Evolutionary conservation across 2,888 invertebrate species (phyloP).

Genomic region (Leucoma salicis): DNA sequence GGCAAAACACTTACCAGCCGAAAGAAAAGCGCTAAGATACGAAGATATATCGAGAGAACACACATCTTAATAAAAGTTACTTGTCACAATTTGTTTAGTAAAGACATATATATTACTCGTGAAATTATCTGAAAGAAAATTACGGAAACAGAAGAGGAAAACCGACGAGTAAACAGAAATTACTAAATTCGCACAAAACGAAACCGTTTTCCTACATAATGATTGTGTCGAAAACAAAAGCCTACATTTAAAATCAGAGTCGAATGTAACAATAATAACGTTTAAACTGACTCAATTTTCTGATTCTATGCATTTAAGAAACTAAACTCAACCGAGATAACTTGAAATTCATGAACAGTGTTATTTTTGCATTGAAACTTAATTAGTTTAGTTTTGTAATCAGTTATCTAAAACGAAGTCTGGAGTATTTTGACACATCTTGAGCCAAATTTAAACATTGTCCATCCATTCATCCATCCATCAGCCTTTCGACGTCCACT

Average conservation of each 20-base stretch:
- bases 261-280: conserved; percentile 25
- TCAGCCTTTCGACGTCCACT: too few species aligned
- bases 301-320: conserved; percentile 12
- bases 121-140: conserved; percentile 26
- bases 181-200: conserved; percentile 19
- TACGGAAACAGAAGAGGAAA: conserved; percentile 29
- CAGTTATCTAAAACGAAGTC: too few species aligned
- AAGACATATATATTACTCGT: conserved; percentile 19
- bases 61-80: conserved; percentile 24
- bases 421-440: too few species aligned
- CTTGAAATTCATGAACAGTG: background rate
- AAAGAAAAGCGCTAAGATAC: too few species aligned
- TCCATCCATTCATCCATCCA: too few species aligned
- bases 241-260: conserved; percentile 17
- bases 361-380: too few species aligned
- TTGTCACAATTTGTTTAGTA: conserved; percentile 21
- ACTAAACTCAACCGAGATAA: background rate
- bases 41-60: too few species aligned
- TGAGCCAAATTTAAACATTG: too few species aligned
- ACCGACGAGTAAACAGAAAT: conserved; percentile 24
- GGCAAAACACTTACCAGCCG: too few species aligned
- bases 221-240: conserved; percentile 21
- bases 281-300: conserved; percentile 17
- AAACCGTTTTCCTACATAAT: conserved; percentile 18
- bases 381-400: too few species aligned